Conservation (phyloP, 2,888 invertebrate genomes). For the Tillus elongatus region DNA sequence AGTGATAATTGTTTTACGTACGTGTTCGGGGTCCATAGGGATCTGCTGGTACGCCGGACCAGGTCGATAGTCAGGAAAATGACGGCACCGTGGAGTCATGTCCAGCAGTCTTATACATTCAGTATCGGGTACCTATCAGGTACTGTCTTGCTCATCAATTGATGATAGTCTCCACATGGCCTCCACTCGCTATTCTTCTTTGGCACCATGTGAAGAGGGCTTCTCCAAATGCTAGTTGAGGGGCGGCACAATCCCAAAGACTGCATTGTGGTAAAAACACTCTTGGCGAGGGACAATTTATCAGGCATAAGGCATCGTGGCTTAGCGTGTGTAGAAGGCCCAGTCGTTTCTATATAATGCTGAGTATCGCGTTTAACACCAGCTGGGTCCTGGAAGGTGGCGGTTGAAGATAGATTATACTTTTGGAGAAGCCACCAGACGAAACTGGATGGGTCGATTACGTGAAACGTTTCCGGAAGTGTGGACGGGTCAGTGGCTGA, state of each 20-base stretch:
- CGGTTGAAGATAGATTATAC: too few relatives aligned
- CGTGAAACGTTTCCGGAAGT: too few relatives aligned
- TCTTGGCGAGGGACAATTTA: too few relatives aligned
- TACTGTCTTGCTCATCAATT: constrained; percentile 27
- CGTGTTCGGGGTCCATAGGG: not conserved
- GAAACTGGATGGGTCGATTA: too few relatives aligned
- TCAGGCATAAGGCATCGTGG: not conserved
- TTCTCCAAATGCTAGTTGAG: constrained; percentile 4
- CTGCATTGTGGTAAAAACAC: constrained; percentile 3
- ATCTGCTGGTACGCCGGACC: constrained; percentile 21
- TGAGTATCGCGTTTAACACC: constrained; percentile 4
- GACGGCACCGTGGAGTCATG: constrained; percentile 2
- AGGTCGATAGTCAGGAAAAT: constrained; percentile 19
- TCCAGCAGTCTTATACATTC: not conserved
- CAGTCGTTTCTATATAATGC: not conserved
- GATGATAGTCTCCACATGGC: constrained; percentile 35
- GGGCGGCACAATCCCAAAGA: not conserved
- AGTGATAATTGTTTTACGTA: constrained; percentile 5
- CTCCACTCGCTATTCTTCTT: constrained; percentile 25
- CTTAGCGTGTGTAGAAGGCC: constrained; percentile 1
- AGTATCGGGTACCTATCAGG: constrained; percentile 32
- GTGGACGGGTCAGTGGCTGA: too few relatives aligned
- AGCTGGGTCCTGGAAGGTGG: too few relatives aligned
- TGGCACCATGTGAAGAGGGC: constrained; percentile 21
- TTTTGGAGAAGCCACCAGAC: too few relatives aligned